A percentile compares a stretch with the other conserved stretches of the same genome.
These are phyloP conservation scores for Crepidodera aurea DNA, from an alignment of 2,888 invertebrate genomes.

Conservation along the genomic window DNA sequence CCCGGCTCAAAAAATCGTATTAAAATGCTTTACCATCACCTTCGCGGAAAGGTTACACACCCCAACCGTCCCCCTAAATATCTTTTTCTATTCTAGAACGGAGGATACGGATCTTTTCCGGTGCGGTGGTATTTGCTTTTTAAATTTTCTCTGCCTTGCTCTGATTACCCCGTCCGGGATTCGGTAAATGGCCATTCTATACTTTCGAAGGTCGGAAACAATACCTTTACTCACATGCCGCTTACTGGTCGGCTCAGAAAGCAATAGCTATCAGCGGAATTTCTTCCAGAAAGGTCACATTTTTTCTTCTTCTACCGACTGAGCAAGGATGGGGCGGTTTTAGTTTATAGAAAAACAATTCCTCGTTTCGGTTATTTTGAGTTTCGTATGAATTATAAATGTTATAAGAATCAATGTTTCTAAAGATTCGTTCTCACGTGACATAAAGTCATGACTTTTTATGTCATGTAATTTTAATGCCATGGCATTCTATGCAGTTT, in stretches of 20 bases:
- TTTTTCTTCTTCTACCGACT: not conserved
- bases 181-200: constrained; percentile 23
- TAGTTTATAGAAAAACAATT: too few relatives aligned
- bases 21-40: constrained; percentile 48
- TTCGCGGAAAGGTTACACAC: constrained; percentile 42
- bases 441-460: too few relatives aligned
- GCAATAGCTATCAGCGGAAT: constrained; percentile 16
- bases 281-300: constrained; percentile 14
- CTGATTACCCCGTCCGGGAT: constrained; percentile 33
- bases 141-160: constrained; percentile 41
- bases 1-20: constrained; percentile 50
- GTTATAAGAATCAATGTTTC: too few relatives aligned
- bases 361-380: too few relatives aligned
- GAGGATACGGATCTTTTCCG: constrained; percentile 39
- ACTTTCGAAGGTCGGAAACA: constrained; percentile 31
- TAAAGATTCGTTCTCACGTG: too few relatives aligned
- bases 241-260: constrained; percentile 11
- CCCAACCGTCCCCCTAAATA: constrained; percentile 37
- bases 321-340: too few relatives aligned
- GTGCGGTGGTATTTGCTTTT: constrained; percentile 42
- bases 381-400: too few relatives aligned
- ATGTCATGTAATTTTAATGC: too few relatives aligned
- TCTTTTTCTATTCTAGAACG: constrained; percentile 35
- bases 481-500: too few relatives aligned
- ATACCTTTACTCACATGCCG: constrained; percentile 22